Conservation (phyloP, 2,113 vertebrate species). For the Cochlearius cochlearius region DNA sequence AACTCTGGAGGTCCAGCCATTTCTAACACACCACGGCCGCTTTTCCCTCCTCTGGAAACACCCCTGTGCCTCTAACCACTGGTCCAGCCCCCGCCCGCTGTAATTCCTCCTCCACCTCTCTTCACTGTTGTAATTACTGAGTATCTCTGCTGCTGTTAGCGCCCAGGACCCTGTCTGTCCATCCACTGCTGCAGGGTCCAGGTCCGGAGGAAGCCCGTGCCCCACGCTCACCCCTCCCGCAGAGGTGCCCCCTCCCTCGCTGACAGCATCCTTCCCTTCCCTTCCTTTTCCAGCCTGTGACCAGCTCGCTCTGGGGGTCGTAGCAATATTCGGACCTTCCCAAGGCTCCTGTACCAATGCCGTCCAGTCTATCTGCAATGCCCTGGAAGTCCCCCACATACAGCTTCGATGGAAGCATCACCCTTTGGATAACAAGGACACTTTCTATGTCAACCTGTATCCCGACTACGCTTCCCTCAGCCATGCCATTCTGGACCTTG, state of each 20-base stretch:
- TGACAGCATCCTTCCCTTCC: neutral
- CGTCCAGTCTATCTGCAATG: constrained; percentile 97
- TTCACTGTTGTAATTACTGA: neutral
- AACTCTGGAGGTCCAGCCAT: neutral
- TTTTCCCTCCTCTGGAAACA: neutral
- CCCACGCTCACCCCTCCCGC: accelerated
- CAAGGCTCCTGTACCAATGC: constrained; percentile 97
- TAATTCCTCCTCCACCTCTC: neutral
- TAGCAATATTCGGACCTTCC: constrained; percentile 96
- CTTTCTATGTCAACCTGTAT: constrained; percentile 97
- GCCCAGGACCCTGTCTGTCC: neutral
- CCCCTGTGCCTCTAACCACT: neutral
- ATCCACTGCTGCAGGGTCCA: neutral
- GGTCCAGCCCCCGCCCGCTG: neutral
- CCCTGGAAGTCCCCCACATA: constrained; percentile 95
- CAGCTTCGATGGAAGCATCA: constrained; percentile 99
- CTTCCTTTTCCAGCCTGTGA: constrained; percentile 85
- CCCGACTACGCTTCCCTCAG: constrained; percentile 97
- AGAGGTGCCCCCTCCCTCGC: neutral
- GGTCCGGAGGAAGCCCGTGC: neutral
- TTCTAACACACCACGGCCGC: neutral
- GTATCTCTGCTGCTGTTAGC: neutral
- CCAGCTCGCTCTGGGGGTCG: constrained; percentile 95
- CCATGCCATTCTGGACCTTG: constrained; percentile 95
- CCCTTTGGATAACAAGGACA: constrained; percentile 96